A percentile compares a stretch with the other conserved stretches of the same genome.
Evolutionary conservation across 1,140 invertebrate species (phyloP).

Genomic region (Heliconius nattereri): DNA sequence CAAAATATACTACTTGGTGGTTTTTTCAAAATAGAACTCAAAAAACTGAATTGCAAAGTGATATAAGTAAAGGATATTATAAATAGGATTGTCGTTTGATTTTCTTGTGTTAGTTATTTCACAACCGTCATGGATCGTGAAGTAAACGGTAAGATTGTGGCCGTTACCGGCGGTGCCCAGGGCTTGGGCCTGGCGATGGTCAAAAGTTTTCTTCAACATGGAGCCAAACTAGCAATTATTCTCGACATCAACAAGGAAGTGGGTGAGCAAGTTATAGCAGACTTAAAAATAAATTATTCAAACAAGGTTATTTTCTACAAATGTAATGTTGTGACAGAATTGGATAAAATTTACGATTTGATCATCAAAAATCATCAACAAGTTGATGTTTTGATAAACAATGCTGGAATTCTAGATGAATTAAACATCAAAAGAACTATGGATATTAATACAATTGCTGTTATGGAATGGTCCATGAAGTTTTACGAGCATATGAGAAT

Average conservation of each 20-base stretch:
- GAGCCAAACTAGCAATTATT: slow-evolving; percentile 55
- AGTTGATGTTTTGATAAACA: slow-evolving; percentile 84
- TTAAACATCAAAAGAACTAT: slow-evolving; percentile 69
- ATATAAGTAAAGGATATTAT: neutral
- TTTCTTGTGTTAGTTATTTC: neutral
- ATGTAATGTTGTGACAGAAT: slow-evolving; percentile 79
- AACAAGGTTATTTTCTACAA: slow-evolving; percentile 69
- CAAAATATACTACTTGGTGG: neutral
- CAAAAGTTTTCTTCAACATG: slow-evolving; percentile 49
- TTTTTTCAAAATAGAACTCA: neutral
- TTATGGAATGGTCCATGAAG: slow-evolving; percentile 61
- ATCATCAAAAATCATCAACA: slow-evolving; percentile 68
- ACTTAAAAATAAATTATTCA: slow-evolving; percentile 27
- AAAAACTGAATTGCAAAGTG: slow-evolving; percentile 2
- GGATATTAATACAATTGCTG: slow-evolving; percentile 56
- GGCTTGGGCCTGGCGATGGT: slow-evolving; percentile 54
- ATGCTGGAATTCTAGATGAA: slow-evolving; percentile 83
- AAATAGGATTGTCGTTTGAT: neutral
- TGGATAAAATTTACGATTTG: slow-evolving; percentile 66
- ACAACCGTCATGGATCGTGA: slow-evolving; percentile 41
- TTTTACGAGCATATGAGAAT: slow-evolving; percentile 81
- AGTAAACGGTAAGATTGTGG: slow-evolving; percentile 48
- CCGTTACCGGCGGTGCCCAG: slow-evolving; percentile 52
- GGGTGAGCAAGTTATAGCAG: slow-evolving; percentile 38
- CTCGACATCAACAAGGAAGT: slow-evolving; percentile 64